Base-by-base conservation (phyloP, 1,140 invertebrate genomes). In the Bursaphelenchus mucronatus region DNA sequence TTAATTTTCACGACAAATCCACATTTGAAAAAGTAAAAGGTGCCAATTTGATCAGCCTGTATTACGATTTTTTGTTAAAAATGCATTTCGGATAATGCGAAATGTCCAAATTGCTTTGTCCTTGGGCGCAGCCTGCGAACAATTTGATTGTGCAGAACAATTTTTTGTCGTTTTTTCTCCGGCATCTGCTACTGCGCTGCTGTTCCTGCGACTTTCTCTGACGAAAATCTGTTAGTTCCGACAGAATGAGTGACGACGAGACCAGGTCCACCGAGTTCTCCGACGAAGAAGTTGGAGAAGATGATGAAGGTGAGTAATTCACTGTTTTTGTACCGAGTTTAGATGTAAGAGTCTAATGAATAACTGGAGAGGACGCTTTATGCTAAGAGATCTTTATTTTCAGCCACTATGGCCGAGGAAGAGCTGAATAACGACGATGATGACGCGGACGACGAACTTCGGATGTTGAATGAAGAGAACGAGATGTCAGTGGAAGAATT, bases 401-500 rank as follows among this genome's bases (percentile, higher is more conserved):
- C 44, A 69, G 68, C 45, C 19, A 69, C 68, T 43, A n/a, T 69
- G 15, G 66, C 39, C 50, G 68, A 69, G 53, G 68, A 69, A 30
- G 68, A 69, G 40, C 13, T 30, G 13, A 49, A 64, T 19, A 19
- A 63, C 17, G 64, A 61, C 15, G 56, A 58, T 8, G 59, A 30
- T 10, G 61, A 65, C 30, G 44, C 39, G n/a, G 58, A 53, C 21
- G 66, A 69, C 43, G 68, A 69, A 52, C 45, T 69, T n/a, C 21
- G 50, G 8, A 17, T 52, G 21, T 39, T 69, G 17, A 39, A 68
- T n/a, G 68, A 70, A 30, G 68, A 69, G 44, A 50, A 45, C n/a
- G 68, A 69, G 30, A 47, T 69, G 58, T 64, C 68, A n/a, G 50
- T 69, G n/a, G 68, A 69, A 51, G 66, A 69, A 55, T 47, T 69